These are phyloP conservation scores for Lordiphosa stackelbergi DNA, from an alignment of 1,140 invertebrate genomes.

Conservation along the genomic window DNA sequence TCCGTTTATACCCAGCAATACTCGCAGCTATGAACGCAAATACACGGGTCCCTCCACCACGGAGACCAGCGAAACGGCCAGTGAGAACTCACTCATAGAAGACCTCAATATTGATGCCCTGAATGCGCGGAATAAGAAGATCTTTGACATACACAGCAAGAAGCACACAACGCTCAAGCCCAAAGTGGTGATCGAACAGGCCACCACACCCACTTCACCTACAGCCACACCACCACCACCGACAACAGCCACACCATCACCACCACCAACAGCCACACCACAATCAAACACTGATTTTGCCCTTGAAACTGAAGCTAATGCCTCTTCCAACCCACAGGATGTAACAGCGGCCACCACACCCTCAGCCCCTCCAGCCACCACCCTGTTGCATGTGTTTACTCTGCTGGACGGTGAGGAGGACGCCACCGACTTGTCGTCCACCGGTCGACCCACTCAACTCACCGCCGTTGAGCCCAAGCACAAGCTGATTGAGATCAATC, in stretches of 20 bases:
- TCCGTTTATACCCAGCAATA: constrained; percentile 65
- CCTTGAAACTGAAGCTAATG: constrained; percentile 45
- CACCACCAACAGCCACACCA: constrained; percentile 16
- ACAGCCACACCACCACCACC: constrained; percentile 61
- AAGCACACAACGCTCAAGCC: constrained; percentile 73
- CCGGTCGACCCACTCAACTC: constrained; percentile 19
- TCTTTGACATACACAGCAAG: constrained; percentile 78
- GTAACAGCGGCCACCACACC: constrained; percentile 30
- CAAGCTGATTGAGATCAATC: constrained; percentile 82
- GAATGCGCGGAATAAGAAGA: constrained; percentile 78
- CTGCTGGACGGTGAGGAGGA: constrained; percentile 66
- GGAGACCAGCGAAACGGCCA: constrained; percentile 38
- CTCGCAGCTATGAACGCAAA: constrained; percentile 70
- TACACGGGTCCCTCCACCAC: constrained; percentile 69
- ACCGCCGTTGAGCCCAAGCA: constrained; percentile 72
- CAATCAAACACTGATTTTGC: constrained; percentile 10
- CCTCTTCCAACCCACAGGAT: constrained; percentile 68
- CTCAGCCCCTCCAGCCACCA: constrained; percentile 77
- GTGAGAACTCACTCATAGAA: constrained; percentile 69
- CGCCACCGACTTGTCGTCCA: constrained; percentile 8
- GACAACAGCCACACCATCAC: constrained; percentile 34
- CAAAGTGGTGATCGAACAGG: constrained; percentile 37
- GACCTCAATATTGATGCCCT: constrained; percentile 77
- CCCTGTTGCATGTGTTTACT: constrained; percentile 79
- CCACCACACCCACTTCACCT: constrained; percentile 36